Evolutionary conservation across 1,140 invertebrate species (phyloP), one percentile per base, ranked within the genome.

Genomic region (Ladona fulva): DNA sequence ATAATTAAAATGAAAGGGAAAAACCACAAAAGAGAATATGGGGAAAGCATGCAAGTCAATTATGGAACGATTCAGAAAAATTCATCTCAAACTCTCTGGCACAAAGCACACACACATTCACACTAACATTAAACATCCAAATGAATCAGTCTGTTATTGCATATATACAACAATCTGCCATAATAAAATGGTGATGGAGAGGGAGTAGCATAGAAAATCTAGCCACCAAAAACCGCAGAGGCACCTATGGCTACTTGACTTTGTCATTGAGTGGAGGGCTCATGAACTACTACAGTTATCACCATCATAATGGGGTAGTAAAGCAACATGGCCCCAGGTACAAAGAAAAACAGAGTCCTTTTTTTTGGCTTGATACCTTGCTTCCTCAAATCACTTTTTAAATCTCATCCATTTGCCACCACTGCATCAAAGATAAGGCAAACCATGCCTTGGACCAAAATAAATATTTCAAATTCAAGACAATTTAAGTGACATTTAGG

Each of bases 281-380:
- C 52, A 66, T 66, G 52, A 22, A 66, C 14, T 66, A 66, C 52
- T 66, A 66, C 52, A 66, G 52, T 66, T 66, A 66, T 66, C 52
- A 66, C 52, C 52, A 66, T 66, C 52, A 66, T 66, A 66, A 66
- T 66, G 52, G 52, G 52, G 52, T 66, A 66, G 52, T 66, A 66
- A 66, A 66, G n/a, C n/a, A 66, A 66, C 52, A 66, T 66, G 52
- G 52, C 52, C 52, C 52, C 52, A 66, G 52, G 52, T 66, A 66
- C 52, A 66, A 66, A 66, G 52, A 66, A 66, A 66, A 66, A 66
- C 29, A 66, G 16, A 66, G 52, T 66, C 52, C n/a, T 22, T 66
- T 66, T 19, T 19, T 19, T 22, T 66, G 52, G n/a, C 52, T 66
- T 37, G 29, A 37, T 37, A 37, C 29, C 29, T 37, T 37, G 29